phyloP scores from a whole-genome alignment of 2,888 invertebrate species.

The Piscicola geometra region DNA sequence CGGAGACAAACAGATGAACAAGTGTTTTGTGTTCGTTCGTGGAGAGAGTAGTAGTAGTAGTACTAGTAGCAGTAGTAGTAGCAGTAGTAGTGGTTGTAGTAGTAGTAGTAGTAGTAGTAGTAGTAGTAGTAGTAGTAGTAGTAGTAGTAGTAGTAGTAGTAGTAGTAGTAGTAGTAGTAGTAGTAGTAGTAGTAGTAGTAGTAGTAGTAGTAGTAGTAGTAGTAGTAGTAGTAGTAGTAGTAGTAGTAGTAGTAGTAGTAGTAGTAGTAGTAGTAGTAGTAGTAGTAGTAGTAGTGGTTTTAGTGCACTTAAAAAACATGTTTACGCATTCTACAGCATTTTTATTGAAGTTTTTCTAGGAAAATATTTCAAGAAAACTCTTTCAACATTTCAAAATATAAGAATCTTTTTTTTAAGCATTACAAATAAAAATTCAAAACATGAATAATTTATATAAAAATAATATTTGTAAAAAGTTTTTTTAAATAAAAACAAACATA shows the following conservation, averaged over 20 bases:
- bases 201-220: slow-evolving; percentile 28
- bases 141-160: slow-evolving; percentile 23
- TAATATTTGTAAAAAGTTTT: background rate
- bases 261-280: slow-evolving; percentile 21
- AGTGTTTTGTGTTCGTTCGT: too few species aligned
- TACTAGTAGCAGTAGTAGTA: slow-evolving; percentile 21
- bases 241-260: slow-evolving; percentile 26
- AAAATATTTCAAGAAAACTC: too few species aligned
- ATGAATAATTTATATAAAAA: background rate
- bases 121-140: slow-evolving; percentile 21
- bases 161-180: slow-evolving; percentile 28
- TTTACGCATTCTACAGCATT: too few species aligned
- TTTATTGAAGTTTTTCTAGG: too few species aligned
- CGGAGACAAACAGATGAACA: background rate
- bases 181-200: slow-evolving; percentile 28
- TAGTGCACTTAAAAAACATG: too few species aligned
- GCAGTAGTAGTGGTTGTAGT: slow-evolving; percentile 18
- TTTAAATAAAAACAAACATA: background rate
- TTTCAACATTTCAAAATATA: too few species aligned
- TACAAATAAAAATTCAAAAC: background rate
- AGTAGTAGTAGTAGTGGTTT: slow-evolving; percentile 10
- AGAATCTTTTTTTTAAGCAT: too few species aligned
- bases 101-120: slow-evolving; percentile 24
- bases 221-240: slow-evolving; percentile 27
- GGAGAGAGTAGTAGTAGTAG: slow-evolving; percentile 15